Evolutionary conservation across 2,113 vertebrate genomes (phyloP).

Genomic region (Elephantulus edwardii): DNA sequence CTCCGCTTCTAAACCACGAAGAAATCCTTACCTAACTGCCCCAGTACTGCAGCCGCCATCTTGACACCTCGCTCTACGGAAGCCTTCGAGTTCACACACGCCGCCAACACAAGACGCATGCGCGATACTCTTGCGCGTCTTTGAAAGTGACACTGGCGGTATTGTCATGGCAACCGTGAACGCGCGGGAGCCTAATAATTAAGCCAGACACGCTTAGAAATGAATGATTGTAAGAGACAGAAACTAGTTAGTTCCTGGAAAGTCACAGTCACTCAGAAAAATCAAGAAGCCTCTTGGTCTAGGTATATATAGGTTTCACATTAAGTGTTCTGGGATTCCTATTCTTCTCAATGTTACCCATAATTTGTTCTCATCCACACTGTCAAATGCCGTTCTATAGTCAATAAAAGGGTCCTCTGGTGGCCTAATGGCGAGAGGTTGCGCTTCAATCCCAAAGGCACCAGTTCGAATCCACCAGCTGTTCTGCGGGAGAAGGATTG

Average conservation of each 20-base stretch:
- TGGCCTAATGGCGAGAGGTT: not conserved
- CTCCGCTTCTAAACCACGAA: not conserved
- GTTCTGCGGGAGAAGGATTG: too few relatives aligned
- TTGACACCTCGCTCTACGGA: conserved; percentile 38
- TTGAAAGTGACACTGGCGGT: fast-evolving
- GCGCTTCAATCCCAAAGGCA: not conserved
- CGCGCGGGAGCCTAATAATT: fast-evolving
- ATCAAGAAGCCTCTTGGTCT: not conserved
- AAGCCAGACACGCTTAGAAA: not conserved
- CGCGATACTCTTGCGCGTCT: not conserved
- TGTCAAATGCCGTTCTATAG: not conserved
- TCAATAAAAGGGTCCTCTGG: not conserved
- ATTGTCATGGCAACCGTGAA: not conserved
- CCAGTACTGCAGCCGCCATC: conserved; percentile 12
- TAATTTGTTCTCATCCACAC: too few relatives aligned
- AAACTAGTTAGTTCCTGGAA: not conserved
- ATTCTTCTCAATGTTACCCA: too few relatives aligned
- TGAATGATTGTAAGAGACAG: conserved; percentile 20
- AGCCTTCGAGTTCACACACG: not conserved
- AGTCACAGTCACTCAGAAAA: not conserved
- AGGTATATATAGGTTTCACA: too few relatives aligned
- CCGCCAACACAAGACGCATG: not conserved
- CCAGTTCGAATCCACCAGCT: not conserved
- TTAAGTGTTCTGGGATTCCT: too few relatives aligned
- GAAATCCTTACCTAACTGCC: conserved; percentile 8